Evolutionary conservation across 2,797 vertebrate genomes (phyloP).

Genomic region (Propithecus deckenii): DNA sequence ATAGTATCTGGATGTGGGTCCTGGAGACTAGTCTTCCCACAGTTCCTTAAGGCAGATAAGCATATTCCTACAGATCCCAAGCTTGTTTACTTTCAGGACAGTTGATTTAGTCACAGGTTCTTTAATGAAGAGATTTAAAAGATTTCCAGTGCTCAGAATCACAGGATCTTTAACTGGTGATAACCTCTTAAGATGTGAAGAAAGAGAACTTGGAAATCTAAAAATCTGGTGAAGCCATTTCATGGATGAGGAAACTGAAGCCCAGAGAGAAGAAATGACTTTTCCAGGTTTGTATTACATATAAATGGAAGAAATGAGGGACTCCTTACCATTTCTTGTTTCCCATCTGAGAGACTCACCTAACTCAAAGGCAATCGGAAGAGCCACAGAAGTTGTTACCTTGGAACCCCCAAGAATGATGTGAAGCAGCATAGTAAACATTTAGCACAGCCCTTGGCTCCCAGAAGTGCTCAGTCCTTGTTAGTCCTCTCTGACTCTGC

Average conservation of each 20-base stretch:
- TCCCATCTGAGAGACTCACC: not conserved
- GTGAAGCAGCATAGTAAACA: not conserved
- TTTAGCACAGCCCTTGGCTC: not conserved
- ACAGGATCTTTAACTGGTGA: not conserved
- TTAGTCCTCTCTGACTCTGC: not conserved
- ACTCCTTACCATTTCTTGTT: not conserved
- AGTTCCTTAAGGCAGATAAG: not conserved
- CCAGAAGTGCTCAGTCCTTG: not conserved
- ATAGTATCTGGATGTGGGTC: not conserved
- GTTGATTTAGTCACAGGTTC: not conserved
- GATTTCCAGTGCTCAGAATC: not conserved
- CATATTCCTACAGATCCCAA: not conserved
- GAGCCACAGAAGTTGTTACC: not conserved
- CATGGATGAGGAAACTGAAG: not conserved
- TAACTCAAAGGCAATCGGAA: not conserved
- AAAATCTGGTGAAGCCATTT: not conserved
- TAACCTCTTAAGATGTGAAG: not conserved
- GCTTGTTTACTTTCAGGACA: not conserved
- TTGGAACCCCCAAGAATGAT: not conserved
- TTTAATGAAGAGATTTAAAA: slow-evolving; percentile 1
- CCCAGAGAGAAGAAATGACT: not conserved
- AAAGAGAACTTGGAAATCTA: not conserved
- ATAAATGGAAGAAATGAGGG: not conserved
- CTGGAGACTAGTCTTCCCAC: not conserved
- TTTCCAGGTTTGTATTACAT: not conserved